Conservation (phyloP, 92 coral and sea anemone genomes). For the Actinernus sp. region DNA sequence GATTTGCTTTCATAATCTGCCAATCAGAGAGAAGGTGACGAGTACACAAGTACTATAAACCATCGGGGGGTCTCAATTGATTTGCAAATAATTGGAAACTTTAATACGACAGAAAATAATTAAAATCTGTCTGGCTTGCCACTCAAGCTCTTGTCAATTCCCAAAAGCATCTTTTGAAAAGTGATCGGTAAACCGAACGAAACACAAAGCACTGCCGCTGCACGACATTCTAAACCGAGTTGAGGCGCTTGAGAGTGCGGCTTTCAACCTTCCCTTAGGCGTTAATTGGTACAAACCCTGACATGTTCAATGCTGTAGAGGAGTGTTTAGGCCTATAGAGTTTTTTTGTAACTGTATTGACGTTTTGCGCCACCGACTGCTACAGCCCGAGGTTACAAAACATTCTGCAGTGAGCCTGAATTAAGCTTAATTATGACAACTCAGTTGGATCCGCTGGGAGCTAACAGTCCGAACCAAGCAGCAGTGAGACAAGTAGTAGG, state of each 20-base stretch:
- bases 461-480: constrained; percentile 74
- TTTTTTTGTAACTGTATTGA: constrained; percentile 68
- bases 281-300: constrained; percentile 75
- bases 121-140: constrained; percentile 97
- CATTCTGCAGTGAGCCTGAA: constrained; percentile 96
- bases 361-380: constrained; percentile 95
- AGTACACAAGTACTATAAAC: constrained; percentile 90
- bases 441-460: constrained; percentile 91
- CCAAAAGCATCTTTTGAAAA: constrained; percentile 91
- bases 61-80: constrained; percentile 99
- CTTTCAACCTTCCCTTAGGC: constrained; percentile 89
- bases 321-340: constrained; percentile 79
- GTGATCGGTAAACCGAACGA: constrained; percentile 88
- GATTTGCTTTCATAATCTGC: constrained; percentile 95
- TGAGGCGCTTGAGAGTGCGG: constrained; percentile 65
- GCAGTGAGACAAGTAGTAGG: constrained; percentile 57
- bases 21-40: constrained; percentile 88
- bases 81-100: constrained; percentile 99
- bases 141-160: constrained; percentile 98
- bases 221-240: constrained; percentile 89
- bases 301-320: constrained; percentile 74
- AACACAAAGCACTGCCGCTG: constrained; percentile 86
- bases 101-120: constrained; percentile 99
- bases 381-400: constrained; percentile 95
- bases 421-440: constrained; percentile 96